Evolutionary conservation across 2,888 invertebrate genomes (phyloP).

Genomic region (Idaea dimidiata): DNA sequence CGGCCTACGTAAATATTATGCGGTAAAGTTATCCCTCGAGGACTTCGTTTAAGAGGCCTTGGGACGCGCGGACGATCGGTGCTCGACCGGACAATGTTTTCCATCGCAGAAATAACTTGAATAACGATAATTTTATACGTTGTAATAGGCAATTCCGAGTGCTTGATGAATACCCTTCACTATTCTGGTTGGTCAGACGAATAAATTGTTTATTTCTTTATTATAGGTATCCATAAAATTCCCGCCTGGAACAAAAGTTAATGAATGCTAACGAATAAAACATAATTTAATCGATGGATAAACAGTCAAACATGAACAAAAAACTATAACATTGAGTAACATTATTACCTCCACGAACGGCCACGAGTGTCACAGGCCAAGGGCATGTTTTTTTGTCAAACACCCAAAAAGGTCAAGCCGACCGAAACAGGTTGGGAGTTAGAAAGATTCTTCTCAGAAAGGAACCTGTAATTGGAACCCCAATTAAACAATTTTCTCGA

Average conservation of each 20-base stretch:
- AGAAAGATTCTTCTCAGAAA: slow-evolving; percentile 40
- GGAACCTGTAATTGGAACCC: slow-evolving; percentile 69
- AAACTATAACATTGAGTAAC: slow-evolving; percentile 1
- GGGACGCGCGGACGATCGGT: too few species aligned
- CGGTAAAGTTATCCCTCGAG: slow-evolving; percentile 51
- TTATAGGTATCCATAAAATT: background rate
- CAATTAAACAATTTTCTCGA: slow-evolving; percentile 78
- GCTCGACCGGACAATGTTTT: slow-evolving; percentile 26
- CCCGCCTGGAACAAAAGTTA: background rate
- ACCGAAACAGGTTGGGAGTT: slow-evolving; percentile 45
- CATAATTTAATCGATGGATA: background rate
- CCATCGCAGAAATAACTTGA: slow-evolving; percentile 17
- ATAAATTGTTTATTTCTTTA: background rate
- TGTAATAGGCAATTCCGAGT: slow-evolving; percentile 30
- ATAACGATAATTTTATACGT: slow-evolving; percentile 31
- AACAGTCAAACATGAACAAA: background rate
- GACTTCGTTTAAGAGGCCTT: slow-evolving; percentile 24
- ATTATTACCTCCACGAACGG: background rate
- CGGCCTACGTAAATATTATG: slow-evolving; percentile 58
- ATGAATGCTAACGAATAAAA: background rate
- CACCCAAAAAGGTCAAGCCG: slow-evolving; percentile 45
- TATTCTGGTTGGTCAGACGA: background rate
- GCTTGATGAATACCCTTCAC: slow-evolving; percentile 12
- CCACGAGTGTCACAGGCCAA: slow-evolving; percentile 29
- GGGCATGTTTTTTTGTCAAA: slow-evolving; percentile 25